Base-by-base conservation (phyloP, 2,888 invertebrate species). In the Venusia cambrica region DNA sequence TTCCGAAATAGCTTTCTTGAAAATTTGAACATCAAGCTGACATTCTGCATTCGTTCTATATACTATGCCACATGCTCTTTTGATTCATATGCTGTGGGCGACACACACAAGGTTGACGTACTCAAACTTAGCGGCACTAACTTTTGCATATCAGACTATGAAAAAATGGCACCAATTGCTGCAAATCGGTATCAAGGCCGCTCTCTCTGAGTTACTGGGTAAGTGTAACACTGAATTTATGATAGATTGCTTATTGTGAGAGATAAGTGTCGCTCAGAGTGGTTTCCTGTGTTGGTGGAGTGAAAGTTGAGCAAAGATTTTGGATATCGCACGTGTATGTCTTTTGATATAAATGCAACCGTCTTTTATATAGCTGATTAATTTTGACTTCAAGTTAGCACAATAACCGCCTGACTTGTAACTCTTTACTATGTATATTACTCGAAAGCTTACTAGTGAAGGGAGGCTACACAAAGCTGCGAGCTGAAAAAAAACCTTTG, bases 171-270 rank as follows among this genome's bases (percentile, higher is more conserved):
- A 83, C 76, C 65, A 60, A 77, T 78, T 64, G 61, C 70, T 77
- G 81, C 74, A 67, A 79, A 85, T 75, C 65, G 66, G 73, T 81
- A 85, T 84, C 85, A 87, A 87, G 85, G 85, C 62, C 81, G 74
- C 81, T 83, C 81, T 79, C 80, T 69, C 65, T 54, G 44, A 55
- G 59, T 83, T 79, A 83, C 73, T 84, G 64, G 85, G 85, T 87
- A 80, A 87, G 83, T 85, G 78, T 87, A 85, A 80, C 85, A 74
- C 65, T 70, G n/a, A 72, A 75, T 72, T 65, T 75, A 78, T 83
- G 85, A 85, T 85, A 81, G 79, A 87, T 85, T 74, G 73, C 62
- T 77, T 73, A 85, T 84, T 85, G 84, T 85, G 60, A 60, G 64
- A 73, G 84, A 83, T 84, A 83, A 78, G 79, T 83, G 74, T 75